Evolutionary conservation across 2,888 invertebrate genomes (phyloP).

Genomic region (Phasia obesa): DNA sequence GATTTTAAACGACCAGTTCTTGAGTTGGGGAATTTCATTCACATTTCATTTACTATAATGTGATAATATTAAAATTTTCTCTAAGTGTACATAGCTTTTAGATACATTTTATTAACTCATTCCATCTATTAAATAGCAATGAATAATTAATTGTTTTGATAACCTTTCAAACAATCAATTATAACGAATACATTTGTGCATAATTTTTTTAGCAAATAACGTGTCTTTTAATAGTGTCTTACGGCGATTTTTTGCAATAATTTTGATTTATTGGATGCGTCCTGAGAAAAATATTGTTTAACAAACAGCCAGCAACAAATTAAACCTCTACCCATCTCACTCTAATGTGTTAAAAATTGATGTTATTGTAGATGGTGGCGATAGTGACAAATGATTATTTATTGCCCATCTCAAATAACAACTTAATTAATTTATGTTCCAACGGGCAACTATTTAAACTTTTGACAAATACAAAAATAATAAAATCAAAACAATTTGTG

Average conservation of each 20-base stretch:
- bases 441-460: slow-evolving; percentile 69
- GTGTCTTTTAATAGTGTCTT: slow-evolving; percentile 39
- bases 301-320: background rate
- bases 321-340: too few species aligned
- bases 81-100: background rate
- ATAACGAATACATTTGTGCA: background rate
- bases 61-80: too few species aligned
- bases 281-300: background rate
- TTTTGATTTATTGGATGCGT: slow-evolving; percentile 60
- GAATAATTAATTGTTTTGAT: slow-evolving; percentile 63
- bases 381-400: slow-evolving; percentile 61
- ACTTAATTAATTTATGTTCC: slow-evolving; percentile 72
- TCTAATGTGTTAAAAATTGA: too few species aligned
- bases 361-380: slow-evolving; percentile 19
- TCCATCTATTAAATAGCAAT: slow-evolving; percentile 36
- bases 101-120: slow-evolving; percentile 33
- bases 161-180: slow-evolving; percentile 53
- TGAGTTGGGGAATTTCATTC: too few species aligned
- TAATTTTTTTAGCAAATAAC: slow-evolving; percentile 13
- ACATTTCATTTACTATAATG: too few species aligned
- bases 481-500: slow-evolving; percentile 17
- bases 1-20: too few species aligned
- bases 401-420: slow-evolving; percentile 64
- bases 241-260: slow-evolving; percentile 28
- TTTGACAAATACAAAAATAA: slow-evolving; percentile 65